Percentiles rank a stretch among this genome's conserved stretches.
Evolutionary conservation across 2,888 invertebrate genomes (phyloP).

Genomic region (Drosophila monieri): DNA sequence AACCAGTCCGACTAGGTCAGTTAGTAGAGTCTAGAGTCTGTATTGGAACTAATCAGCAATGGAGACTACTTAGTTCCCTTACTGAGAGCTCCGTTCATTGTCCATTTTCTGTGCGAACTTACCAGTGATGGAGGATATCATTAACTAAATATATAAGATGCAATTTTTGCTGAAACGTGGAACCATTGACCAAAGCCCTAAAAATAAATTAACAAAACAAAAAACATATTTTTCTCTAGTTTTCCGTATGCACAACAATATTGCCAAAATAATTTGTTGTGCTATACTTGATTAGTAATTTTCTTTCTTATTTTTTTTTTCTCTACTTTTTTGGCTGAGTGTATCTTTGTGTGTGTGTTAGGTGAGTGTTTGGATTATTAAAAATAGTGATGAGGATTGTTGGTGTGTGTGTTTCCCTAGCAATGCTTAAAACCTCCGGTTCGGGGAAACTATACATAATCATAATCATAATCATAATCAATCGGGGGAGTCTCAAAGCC

Average conservation of each 20-base stretch:
- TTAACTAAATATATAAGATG: constrained; percentile 99
- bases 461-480: constrained; percentile 50
- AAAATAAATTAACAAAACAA: constrained; percentile 84
- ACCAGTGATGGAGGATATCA: constrained; percentile 99
- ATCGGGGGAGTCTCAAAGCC: constrained; percentile 23
- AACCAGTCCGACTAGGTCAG: constrained; percentile 17
- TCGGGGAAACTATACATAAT: constrained; percentile 20
- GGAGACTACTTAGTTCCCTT: constrained; percentile 35
- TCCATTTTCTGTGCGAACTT: constrained; percentile 84
- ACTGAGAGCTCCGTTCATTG: constrained; percentile 7
- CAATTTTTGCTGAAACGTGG: constrained; percentile 95
- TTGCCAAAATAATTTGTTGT: constrained; percentile 59
- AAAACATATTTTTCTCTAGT: constrained; percentile 80
- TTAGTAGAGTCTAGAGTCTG: background rate
- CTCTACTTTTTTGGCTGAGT: constrained; percentile 18
- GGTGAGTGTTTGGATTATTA: constrained; percentile 19
- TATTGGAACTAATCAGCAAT: constrained; percentile 23
- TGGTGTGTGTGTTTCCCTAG: constrained; percentile 38
- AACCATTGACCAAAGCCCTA: constrained; percentile 87
- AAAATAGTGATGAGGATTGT: constrained; percentile 22
- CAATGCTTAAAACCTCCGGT: constrained; percentile 32
- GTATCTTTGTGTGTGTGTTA: constrained; percentile 14
- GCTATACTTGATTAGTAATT: constrained; percentile 32
- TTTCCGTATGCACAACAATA: constrained; percentile 45
- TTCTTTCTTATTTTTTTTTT: background rate